Base-by-base conservation (phyloP, 2,888 invertebrate genomes). In the Dicyrtoma fusca region DNA sequence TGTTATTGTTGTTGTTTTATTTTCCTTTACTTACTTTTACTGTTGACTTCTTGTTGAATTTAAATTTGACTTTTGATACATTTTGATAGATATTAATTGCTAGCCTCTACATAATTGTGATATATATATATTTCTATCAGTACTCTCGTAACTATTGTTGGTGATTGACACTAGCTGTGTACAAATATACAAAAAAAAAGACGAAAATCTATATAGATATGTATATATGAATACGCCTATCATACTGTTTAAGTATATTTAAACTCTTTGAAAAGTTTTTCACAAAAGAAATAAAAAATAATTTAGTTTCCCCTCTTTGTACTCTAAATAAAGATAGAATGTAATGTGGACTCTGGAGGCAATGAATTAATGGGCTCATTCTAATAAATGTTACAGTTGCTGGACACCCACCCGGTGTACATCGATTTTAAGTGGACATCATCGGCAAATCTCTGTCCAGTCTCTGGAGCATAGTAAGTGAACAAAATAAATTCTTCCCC, bases 321-420 rank as follows among this genome's bases (percentile, higher is more conserved):
- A 26, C 49, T 49, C 51, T 19, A 55, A 23, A 55, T 19, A 19
- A 57, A 25, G 11, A 4, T 57, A 57, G 3, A 3, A 25, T 57
- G 23, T 25, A 10, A 55, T 23, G 23, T 21, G 55, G 23, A 55
- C 23, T 51, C 17, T 55, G 19, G 21, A 55, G 17, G 57, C 11
- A 57, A 25, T 21, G 17, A 51, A 65, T 49, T 51, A 65, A 51
- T 65, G 10, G 19, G 21, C 3, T 26, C 17, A 14, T 44, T 63
- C 11, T 17, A 17, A 63, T 59, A 14, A 59, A 44, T 69, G 85
- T 84, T 92, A 84, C 92, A 97, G 96, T 96, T 95, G 94, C 96
- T 94, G 95, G 96, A 94, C 95, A 97, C 94, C 95, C 95, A 94
- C 94, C 96, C 92, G 94, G 95, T 95, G 92, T 97, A 94, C 96